Evolutionary conservation across 2,888 invertebrate species (phyloP).

Genomic region (Chymomyza fuscimana): DNA sequence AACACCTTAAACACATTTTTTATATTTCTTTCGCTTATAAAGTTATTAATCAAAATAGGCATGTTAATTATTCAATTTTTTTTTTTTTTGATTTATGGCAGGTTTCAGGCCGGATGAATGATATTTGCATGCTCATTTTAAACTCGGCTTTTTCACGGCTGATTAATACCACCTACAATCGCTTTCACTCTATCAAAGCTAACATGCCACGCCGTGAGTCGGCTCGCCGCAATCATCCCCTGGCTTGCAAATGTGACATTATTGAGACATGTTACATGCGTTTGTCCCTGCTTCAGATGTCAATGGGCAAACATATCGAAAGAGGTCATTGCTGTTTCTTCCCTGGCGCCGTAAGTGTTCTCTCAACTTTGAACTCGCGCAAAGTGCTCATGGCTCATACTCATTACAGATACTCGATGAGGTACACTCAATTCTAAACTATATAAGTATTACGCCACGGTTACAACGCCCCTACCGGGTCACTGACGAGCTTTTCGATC

Average conservation of each 20-base stretch:
- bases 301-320: slow-evolving; percentile 96
- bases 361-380: not conserved
- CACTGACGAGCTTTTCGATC: slow-evolving; percentile 95
- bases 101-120: slow-evolving; percentile 91
- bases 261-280: slow-evolving; percentile 96
- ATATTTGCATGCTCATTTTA: slow-evolving; percentile 87
- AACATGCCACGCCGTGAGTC: slow-evolving; percentile 95
- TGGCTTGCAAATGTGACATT: slow-evolving; percentile 95
- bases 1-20: too few relatives aligned
- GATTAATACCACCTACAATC: slow-evolving; percentile 90
- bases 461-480: slow-evolving; percentile 94
- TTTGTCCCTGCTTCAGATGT: slow-evolving; percentile 93
- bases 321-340: slow-evolving; percentile 96
- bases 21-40: too few relatives aligned
- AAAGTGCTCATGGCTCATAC: not conserved
- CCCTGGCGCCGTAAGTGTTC: slow-evolving; percentile 89
- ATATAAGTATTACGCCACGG: slow-evolving; percentile 90
- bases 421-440: slow-evolving; percentile 90
- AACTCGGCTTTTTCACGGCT: slow-evolving; percentile 92
- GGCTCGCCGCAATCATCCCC: slow-evolving; percentile 92
- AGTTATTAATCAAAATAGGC: too few relatives aligned
- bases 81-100: slow-evolving; percentile 75
- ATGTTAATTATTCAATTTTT: not conserved
- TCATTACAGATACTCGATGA: slow-evolving; percentile 90
- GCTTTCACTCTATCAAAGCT: slow-evolving; percentile 92